phyloP scores from a whole-genome alignment of 2,888 invertebrate species.

The Thysanoteuthis rhombus region DNA sequence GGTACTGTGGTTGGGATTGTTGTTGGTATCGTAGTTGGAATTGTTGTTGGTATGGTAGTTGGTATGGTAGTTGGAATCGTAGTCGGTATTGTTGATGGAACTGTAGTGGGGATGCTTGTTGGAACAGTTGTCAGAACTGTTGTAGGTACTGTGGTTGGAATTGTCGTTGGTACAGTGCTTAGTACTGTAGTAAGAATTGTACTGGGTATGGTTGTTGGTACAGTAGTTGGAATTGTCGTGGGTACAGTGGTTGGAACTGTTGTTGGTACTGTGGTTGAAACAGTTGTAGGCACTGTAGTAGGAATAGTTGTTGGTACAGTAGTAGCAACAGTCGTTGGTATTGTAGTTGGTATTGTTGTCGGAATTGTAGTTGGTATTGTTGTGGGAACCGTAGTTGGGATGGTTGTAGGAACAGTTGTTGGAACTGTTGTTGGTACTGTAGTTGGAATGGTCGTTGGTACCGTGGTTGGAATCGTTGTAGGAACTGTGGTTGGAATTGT shows the following conservation, averaged over 20 bases:
- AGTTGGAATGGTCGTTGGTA: neutral
- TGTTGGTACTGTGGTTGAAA: neutral
- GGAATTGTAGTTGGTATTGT: neutral
- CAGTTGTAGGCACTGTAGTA: neutral
- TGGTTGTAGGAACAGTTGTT: neutral
- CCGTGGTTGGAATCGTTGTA: neutral
- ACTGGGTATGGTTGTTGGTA: neutral
- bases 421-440: neutral
- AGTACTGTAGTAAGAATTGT: neutral
- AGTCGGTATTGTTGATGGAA: neutral
- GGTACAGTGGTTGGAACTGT: neutral
- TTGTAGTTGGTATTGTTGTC: neutral
- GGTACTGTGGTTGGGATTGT: no score
- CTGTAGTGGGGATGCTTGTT: neutral
- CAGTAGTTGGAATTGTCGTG: neutral
- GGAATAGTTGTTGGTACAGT: neutral
- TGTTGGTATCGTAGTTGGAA: no score
- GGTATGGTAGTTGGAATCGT: neutral
- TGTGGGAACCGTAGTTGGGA: neutral
- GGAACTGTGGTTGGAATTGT: neutral
- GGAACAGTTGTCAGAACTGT: neutral
- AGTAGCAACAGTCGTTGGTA: neutral
- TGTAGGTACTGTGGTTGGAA: neutral
- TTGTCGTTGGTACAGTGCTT: neutral
- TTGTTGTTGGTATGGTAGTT: no score